Evolutionary conservation across 2,888 invertebrate genomes (phyloP).

Genomic region (Epinotia nisella): DNA sequence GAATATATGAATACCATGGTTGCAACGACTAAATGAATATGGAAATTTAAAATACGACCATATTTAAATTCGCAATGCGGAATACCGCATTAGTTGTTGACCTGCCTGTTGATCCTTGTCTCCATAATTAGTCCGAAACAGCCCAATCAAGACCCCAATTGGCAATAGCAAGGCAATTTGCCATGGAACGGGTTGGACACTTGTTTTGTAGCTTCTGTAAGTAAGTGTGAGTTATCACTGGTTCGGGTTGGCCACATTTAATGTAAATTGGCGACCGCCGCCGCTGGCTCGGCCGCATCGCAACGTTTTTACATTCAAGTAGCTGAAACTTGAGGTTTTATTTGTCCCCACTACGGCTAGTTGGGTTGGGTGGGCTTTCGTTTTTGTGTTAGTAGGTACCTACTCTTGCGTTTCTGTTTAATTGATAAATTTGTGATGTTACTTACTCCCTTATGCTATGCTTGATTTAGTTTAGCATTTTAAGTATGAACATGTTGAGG

Average conservation of each 20-base stretch:
- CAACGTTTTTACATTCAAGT: slow-evolving; percentile 80
- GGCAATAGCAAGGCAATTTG: slow-evolving; percentile 43
- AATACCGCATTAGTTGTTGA: not conserved
- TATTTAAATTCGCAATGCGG: not conserved
- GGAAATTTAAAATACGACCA: not conserved
- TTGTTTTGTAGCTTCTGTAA: slow-evolving; percentile 57
- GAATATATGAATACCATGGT: too few species aligned
- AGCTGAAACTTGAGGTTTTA: slow-evolving; percentile 77
- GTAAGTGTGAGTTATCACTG: slow-evolving; percentile 75
- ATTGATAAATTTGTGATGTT: slow-evolving; percentile 66
- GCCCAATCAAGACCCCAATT: slow-evolving; percentile 36
- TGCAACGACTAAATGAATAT: too few species aligned
- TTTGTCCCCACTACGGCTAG: slow-evolving; percentile 68
- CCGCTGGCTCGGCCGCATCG: slow-evolving; percentile 66
- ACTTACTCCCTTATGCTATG: not conserved
- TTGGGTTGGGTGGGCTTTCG: slow-evolving; percentile 69
- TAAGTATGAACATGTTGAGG: too few species aligned
- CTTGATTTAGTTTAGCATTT: not conserved
- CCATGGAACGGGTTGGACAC: slow-evolving; percentile 53
- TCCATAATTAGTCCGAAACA: slow-evolving; percentile 27
- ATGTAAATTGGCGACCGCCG: slow-evolving; percentile 78
- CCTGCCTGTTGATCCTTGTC: not conserved
- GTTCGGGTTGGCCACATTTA: slow-evolving; percentile 77
- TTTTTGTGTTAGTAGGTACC: slow-evolving; percentile 66
- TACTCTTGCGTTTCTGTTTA: slow-evolving; percentile 70